Evolutionary conservation across 2,888 invertebrate species (phyloP), one percentile per base, ranked within the genome.

Genomic region (Andrena dorsata): DNA sequence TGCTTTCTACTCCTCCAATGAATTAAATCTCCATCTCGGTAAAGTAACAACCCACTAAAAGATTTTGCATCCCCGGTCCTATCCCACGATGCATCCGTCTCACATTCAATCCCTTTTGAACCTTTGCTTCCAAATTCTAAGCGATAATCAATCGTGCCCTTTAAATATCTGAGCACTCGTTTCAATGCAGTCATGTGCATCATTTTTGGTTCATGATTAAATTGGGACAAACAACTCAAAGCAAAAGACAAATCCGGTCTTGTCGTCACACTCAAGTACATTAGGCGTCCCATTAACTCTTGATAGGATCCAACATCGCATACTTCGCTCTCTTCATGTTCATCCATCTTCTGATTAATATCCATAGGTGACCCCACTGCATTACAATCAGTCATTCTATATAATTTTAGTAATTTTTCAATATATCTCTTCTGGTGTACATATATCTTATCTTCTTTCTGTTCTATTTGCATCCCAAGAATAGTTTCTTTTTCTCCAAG

Each of bases 1-100:
- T 70, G 69, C 8, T 81, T 78, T 0, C 2, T 73, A 7, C 73
- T 65, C 8, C 8, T 69, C 80, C 78, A 78, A 13, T 73, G 69
- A 2, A 73, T 30, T 3, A 73, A 10, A 10, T 78, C 53, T 1
- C 26, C 35, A 26, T 72, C 35, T 13, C 51, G 1, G 2, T 63
- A 35, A 0, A 72, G 0, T 0, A 51, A 8, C 2, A 72, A 4
- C 5, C 63, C 63, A 2, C 7, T 28, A 53, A 53, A 73, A 2
- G 64, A 35, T 64, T 72, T 72, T 28, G 64, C 64, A 51, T 72
- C 64, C 13, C n/a, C 7, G 1, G 64, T 72, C 0, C 53, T 72
- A 7, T 64, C 64, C 53, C 64, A 72, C 3, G 53, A 72, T 2
- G 63, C 63, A 72, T 70, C 66, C 1, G 56, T 35, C 10, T 71